Base-by-base conservation (phyloP, 2,113 vertebrate species). In the Corythaeola cristata region DNA sequence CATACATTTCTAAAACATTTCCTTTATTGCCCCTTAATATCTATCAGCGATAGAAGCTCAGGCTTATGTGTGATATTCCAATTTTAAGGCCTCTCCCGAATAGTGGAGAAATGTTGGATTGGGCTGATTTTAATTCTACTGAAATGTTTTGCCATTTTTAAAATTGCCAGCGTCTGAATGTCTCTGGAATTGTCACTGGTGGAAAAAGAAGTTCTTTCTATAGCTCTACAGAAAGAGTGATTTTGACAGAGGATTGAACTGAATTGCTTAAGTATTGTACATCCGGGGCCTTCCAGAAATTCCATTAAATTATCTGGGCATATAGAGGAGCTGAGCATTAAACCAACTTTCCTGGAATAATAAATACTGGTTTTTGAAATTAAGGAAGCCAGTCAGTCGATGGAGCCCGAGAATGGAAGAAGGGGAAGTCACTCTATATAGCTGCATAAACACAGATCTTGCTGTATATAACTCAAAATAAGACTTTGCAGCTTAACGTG, bases 401-500 rank as follows among this genome's bases (percentile, higher is more conserved):
- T 45, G 80, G 53, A 94, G 67, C n/a, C 82, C 5, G 10, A 68
- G 86, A 60, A 82, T 81, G 59, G 88, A 76, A 93, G 87, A 67
- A 87, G 76, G 63, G 85, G 67, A 94, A 88, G 17, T 68, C 44
- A 12, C 56, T 95, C 75, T 26, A 2, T 75, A 68, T 71, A 89
- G 73, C 73, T 96, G 77, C 22, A 14, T 67, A 86, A 96, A 96
- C 88, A 83, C 67, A 73, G 52, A 86, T 92, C 81, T 71, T 49
- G 64, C 75, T 97, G 76, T 89, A 78, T 66, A 75, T 90, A 91
- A 96, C 74, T 97, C 87, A 91, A 30, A 96, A 62, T 27, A 80
- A 80, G 93, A 39, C 67, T 91, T 71, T 84, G 58, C 62, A 85
- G 66, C 58, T 79, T 81, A 83, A 28, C 59, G 33, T 44, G 26